Percentiles rank a stretch among this genome's conserved stretches.
phyloP scores from a whole-genome alignment of 2,113 vertebrate genomes.

The Fulica atra region DNA sequence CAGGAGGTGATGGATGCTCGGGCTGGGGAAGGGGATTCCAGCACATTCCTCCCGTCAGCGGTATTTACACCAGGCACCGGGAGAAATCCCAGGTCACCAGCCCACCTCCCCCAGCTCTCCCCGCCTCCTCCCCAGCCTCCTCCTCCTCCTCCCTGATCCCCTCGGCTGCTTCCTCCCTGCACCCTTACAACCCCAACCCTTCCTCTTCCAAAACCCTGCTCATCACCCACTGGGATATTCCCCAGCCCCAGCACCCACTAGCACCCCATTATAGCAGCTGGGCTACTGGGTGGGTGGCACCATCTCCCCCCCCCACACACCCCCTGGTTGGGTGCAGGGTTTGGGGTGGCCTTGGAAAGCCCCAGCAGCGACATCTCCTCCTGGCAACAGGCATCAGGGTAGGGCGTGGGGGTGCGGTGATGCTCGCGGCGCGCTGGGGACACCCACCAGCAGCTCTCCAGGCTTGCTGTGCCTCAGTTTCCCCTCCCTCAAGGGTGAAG shows the following conservation, averaged over 20 bases:
- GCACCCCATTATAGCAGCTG: not conserved
- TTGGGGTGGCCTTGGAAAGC: not conserved
- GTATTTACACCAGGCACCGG: not conserved
- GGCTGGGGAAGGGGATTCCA: not conserved
- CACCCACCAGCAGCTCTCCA: not conserved
- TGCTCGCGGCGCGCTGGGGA: not conserved
- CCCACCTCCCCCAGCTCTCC: rapidly evolving
- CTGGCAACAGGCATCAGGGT: not conserved
- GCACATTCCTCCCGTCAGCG: constrained; percentile 6
- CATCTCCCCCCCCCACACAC: rapidly evolving
- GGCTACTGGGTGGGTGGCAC: too few species aligned
- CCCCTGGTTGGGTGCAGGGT: not conserved
- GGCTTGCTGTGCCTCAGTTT: not conserved
- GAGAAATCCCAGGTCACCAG: not conserved
- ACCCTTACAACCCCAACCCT: rapidly evolving
- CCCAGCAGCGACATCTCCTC: rapidly evolving
- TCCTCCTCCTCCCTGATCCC: not conserved
- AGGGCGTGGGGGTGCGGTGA: too few species aligned
- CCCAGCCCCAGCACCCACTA: too few species aligned
- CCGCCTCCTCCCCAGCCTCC: not conserved
- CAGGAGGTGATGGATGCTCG: not conserved
- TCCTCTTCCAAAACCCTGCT: not conserved
- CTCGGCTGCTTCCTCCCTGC: rapidly evolving
- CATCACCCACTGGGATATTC: not conserved
- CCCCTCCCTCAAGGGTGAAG: not conserved